Evolutionary conservation across 2,888 invertebrate species (phyloP), one percentile per base, ranked within the genome.

Genomic region (Caenorhabditis drosophilae): DNA sequence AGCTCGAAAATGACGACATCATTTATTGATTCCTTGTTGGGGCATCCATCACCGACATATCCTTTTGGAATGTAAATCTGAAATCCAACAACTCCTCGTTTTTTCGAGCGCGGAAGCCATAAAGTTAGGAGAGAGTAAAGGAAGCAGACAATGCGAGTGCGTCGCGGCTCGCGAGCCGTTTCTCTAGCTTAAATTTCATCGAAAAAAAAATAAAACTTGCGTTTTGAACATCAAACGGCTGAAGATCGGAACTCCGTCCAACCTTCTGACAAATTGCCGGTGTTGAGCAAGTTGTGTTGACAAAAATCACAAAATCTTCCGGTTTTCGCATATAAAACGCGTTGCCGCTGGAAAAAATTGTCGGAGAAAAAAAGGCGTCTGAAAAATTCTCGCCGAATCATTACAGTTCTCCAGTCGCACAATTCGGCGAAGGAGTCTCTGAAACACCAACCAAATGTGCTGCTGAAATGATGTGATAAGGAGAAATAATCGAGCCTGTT

Each of bases 21-120:
- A 41, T 66, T 60, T 35, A 23, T 53, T 0, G 66, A 66, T 34
- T 66, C 66, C 0, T 45, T 44, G 16, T 58, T 45, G 2, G n/a
- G 1, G 36, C 66, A 66, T 1, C 49, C 52, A 15, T 66, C 66
- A 2, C 66, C 66, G n/a, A 66, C 55, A 45, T 66, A 66, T n/a
- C 66, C 66, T 42, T 49, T 20, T 2, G 47, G 56, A 41, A 66
- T 56, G 49, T 53, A 60, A 12, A 66, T 27, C 59, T 66, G 50
- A 2, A 58, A 47, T 18, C 26, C 7, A 23, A 9, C 23, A 45
- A 11, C 7, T 31, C 12, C 12, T 9, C 31, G 6, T 6, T 6
- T 6, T 31, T 31, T 12, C 9, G 31, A 9, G 6, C 6, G 6
- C 12, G 31, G 6, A 31, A 31, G 6, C 6, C 6, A 31, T 9